phyloP scores from a whole-genome alignment of 2,888 invertebrate genomes.

The Galerucella calmariensis region DNA sequence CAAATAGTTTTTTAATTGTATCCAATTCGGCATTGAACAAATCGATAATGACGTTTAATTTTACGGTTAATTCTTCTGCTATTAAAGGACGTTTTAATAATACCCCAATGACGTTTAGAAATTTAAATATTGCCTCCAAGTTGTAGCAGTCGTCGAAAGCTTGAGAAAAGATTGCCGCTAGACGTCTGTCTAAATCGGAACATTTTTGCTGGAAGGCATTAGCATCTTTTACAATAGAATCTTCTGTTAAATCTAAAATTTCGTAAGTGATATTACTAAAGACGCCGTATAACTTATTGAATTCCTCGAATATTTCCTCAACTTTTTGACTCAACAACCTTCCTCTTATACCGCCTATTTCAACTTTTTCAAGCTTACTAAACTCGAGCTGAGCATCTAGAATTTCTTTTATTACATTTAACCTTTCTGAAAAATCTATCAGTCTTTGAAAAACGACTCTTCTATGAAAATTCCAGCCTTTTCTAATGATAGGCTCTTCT shows the following conservation, averaged over 20 bases:
- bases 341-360: conserved; percentile 63
- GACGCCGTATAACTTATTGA: conserved; percentile 60
- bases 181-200: conserved; percentile 78
- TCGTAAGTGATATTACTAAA: conserved; percentile 76
- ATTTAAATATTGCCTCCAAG: conserved; percentile 72
- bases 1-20: conserved; percentile 72
- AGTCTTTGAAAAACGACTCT: conserved; percentile 77
- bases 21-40: conserved; percentile 75
- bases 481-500: conserved; percentile 68
- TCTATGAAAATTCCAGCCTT: conserved; percentile 81
- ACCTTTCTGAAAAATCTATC: conserved; percentile 72
- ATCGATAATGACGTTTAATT: conserved; percentile 73
- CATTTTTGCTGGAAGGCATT: conserved; percentile 71
- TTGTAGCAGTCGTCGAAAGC: conserved; percentile 84
- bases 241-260: conserved; percentile 77
- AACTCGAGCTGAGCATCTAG: conserved; percentile 85
- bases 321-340: conserved; percentile 59
- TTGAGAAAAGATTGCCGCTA: conserved; percentile 83
- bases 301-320: conserved; percentile 59
- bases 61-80: conserved; percentile 75
- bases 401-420: conserved; percentile 75
- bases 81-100: conserved; percentile 81
- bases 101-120: conserved; percentile 69
- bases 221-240: conserved; percentile 75
- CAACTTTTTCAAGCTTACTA: conserved; percentile 83